A percentile compares a stretch with the other conserved stretches of the same genome.
phyloP scores from a whole-genome alignment of 2,888 invertebrate species.

The Morpho achilles region DNA sequence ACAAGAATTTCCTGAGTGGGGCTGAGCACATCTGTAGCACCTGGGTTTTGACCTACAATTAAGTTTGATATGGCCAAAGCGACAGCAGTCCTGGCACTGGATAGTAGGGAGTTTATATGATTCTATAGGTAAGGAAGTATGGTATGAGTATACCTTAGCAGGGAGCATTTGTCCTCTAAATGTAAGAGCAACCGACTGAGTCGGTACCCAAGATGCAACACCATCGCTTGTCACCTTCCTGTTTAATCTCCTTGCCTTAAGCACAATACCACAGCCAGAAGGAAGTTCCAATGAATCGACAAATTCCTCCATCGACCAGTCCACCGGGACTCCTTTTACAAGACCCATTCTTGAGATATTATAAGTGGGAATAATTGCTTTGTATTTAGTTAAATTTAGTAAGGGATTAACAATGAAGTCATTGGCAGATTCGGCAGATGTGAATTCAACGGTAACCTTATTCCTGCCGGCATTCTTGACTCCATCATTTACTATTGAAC shows the following conservation, averaged over 20 bases:
- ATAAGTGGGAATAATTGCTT: not conserved
- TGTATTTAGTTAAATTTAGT: slow-evolving; percentile 4
- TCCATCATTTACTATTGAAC: slow-evolving; percentile 12
- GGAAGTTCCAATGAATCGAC: too few species aligned
- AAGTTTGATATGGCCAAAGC: not conserved
- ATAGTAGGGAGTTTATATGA: too few species aligned
- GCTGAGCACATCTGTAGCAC: not conserved
- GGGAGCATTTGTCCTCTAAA: too few species aligned
- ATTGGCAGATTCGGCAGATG: slow-evolving; percentile 14
- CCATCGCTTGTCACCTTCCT: not conserved
- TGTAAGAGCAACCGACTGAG: too few species aligned
- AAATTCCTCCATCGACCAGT: not conserved
- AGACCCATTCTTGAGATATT: slow-evolving; percentile 4
- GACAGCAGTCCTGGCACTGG: too few species aligned
- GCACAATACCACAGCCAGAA: too few species aligned
- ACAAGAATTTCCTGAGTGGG: not conserved
- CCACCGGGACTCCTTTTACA: slow-evolving; percentile 2
- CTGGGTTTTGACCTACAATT: not conserved
- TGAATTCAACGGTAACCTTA: slow-evolving; percentile 15
- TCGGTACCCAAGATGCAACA: not conserved
- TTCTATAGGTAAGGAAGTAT: too few species aligned
- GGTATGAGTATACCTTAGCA: too few species aligned
- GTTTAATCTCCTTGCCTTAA: not conserved
- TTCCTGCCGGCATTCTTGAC: slow-evolving; percentile 19
- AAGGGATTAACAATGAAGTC: slow-evolving; percentile 7